Conservation (phyloP, 2,797 vertebrate species). For the Apogon hyalosoma region DNA sequence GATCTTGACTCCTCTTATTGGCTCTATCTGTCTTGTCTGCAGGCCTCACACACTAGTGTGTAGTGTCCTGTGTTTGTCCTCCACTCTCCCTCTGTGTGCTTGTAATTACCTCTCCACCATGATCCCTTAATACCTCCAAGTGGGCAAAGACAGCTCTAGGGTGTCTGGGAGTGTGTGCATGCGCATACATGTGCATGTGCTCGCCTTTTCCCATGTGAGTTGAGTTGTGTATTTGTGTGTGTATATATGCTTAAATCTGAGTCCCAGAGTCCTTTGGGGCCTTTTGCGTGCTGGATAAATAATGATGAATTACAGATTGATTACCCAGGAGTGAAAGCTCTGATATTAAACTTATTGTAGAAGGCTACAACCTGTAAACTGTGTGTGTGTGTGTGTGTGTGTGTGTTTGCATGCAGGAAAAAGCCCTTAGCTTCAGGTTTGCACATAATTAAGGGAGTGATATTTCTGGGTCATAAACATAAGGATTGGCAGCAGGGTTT, state of each 20-base stretch:
- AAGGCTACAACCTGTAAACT: slow-evolving; percentile 64
- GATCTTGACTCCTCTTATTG: slow-evolving; percentile 19
- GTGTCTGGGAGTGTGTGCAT: slow-evolving; percentile 20
- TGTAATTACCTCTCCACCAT: slow-evolving; percentile 76
- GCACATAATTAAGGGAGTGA: slow-evolving; percentile 68
- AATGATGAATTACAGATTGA: slow-evolving; percentile 82
- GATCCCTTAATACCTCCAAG: slow-evolving; percentile 72
- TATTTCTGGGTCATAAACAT: slow-evolving; percentile 72
- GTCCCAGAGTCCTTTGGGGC: slow-evolving; percentile 54
- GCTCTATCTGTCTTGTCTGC: slow-evolving; percentile 31
- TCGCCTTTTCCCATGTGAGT: slow-evolving; percentile 38
- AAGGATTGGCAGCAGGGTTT: slow-evolving; percentile 59
- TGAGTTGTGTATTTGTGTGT: slow-evolving; percentile 25
- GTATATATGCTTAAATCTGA: slow-evolving; percentile 16
- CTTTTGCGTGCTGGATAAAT: slow-evolving; percentile 72
- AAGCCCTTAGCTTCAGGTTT: slow-evolving; percentile 40
- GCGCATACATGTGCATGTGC: background rate
- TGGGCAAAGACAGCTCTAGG: slow-evolving; percentile 66
- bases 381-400: too few species aligned
- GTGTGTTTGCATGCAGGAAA: slow-evolving; percentile 20
- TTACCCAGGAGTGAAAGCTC: slow-evolving; percentile 80
- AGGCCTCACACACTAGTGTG: slow-evolving; percentile 22
- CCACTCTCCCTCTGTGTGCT: slow-evolving; percentile 35
- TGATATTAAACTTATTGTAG: slow-evolving; percentile 75
- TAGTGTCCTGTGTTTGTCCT: slow-evolving; percentile 55